Evolutionary conservation across 1,140 invertebrate genomes (phyloP).

Genomic region (Nasonia longicornis): DNA sequence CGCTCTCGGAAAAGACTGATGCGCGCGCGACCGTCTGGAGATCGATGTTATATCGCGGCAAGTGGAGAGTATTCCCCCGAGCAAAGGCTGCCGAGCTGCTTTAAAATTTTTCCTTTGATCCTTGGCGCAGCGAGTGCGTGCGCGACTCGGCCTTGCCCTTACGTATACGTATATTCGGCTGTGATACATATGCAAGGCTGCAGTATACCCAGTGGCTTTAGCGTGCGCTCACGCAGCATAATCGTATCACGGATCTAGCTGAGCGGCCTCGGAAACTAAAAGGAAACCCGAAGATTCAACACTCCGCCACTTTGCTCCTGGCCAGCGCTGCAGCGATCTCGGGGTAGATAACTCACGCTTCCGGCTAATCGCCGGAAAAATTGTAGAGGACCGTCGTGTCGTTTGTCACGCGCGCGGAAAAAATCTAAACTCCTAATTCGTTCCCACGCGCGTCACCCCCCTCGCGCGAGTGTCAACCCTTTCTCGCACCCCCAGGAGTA

Average conservation of each 20-base stretch:
- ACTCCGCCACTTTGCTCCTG: not conserved
- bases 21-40: not conserved
- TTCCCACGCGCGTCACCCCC: too few species aligned
- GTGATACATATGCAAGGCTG: too few species aligned
- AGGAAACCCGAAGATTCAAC: not conserved
- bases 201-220: too few species aligned
- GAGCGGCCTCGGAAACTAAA: not conserved
- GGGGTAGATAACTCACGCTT: not conserved
- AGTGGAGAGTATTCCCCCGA: slow-evolving; percentile 32
- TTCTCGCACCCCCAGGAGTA: too few species aligned
- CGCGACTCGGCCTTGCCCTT: not conserved
- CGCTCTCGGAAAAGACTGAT: not conserved
- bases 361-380: not conserved
- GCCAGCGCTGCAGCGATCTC: not conserved
- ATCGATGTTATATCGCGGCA: slow-evolving; percentile 19
- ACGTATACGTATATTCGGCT: not conserved
- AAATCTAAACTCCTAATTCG: not conserved
- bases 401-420: not conserved
- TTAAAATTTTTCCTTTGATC: slow-evolving; percentile 41
- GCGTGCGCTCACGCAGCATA: too few species aligned
- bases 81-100: slow-evolving; percentile 23
- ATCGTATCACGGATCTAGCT: too few species aligned
- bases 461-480: too few species aligned
- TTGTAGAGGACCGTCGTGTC: not conserved
- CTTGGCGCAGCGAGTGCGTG: slow-evolving; percentile 5